Conservation (phyloP, 2,888 invertebrate species). For the Trimorus sp. region DNA sequence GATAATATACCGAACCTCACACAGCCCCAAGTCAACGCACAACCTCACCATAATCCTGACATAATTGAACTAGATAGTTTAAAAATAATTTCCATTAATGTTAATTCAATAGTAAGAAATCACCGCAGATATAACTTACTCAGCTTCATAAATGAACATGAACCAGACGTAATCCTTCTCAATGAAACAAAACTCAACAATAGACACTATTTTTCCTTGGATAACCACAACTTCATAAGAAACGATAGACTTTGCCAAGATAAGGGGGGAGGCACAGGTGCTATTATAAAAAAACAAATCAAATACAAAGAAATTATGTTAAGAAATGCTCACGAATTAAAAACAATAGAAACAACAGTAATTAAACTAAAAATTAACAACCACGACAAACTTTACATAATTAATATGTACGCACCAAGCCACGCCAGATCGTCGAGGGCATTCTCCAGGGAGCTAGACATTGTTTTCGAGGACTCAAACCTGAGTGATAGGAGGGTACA, state of each 20-base stretch:
- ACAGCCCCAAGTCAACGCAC: no score
- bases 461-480: conserved; percentile 10
- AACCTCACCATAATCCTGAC: no score
- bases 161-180: conserved; percentile 41
- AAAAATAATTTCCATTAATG: conserved; percentile 10
- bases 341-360: conserved; percentile 14
- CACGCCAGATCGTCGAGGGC: not conserved
- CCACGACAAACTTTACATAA: conserved; percentile 15
- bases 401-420: conserved; percentile 19
- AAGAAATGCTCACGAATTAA: not conserved
- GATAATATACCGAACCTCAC: no score
- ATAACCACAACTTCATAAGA: conserved; percentile 38
- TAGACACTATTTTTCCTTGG: conserved; percentile 29
- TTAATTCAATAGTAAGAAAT: not conserved
- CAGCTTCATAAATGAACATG: not conserved
- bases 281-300: conserved; percentile 36
- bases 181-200: conserved; percentile 57
- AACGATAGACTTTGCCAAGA: conserved; percentile 21
- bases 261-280: conserved; percentile 52
- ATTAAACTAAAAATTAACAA: conserved; percentile 8
- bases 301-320: not conserved
- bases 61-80: not conserved
- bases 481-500: not conserved
- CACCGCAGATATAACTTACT: not conserved
- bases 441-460: conserved; percentile 22